A percentile compares a stretch with the other conserved stretches of the same genome.
phyloP scores from a whole-genome alignment of 1,140 invertebrate species.

The Solenopsis fugax region DNA sequence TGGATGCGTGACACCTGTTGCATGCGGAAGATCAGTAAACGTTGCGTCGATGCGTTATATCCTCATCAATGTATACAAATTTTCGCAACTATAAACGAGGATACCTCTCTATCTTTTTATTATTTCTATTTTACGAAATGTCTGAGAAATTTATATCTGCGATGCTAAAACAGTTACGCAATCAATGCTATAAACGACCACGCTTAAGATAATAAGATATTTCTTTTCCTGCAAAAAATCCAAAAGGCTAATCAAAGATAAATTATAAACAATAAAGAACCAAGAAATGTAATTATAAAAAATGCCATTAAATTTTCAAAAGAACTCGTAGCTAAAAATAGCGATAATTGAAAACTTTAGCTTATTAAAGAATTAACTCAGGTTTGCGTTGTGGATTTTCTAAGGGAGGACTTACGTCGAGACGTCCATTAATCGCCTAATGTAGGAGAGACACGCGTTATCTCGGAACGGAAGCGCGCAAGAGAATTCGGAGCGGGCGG shows the following conservation, averaged over 20 bases:
- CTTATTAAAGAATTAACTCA: background rate
- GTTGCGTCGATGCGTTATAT: background rate
- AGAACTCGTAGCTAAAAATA: background rate
- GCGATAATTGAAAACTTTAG: background rate
- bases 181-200: background rate
- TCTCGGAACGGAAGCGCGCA: background rate
- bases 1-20: conserved; percentile 59
- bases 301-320: background rate
- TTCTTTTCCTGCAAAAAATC: background rate
- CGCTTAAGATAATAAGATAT: background rate
- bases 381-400: background rate
- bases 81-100: background rate
- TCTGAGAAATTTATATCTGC: background rate
- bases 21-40: conserved; percentile 23
- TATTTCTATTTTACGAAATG: background rate
- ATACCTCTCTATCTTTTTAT: background rate
- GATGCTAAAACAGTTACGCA: background rate
- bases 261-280: background rate
- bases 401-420: background rate
- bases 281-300: background rate
- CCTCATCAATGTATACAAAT: background rate
- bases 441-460: conserved; percentile 13
- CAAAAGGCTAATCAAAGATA: background rate
- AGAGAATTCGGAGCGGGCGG: conserved; percentile 14
- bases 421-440: conserved; percentile 13